Conservation (phyloP, 2,113 vertebrate genomes). For the Protobothrops mucrosquamatus region DNA sequence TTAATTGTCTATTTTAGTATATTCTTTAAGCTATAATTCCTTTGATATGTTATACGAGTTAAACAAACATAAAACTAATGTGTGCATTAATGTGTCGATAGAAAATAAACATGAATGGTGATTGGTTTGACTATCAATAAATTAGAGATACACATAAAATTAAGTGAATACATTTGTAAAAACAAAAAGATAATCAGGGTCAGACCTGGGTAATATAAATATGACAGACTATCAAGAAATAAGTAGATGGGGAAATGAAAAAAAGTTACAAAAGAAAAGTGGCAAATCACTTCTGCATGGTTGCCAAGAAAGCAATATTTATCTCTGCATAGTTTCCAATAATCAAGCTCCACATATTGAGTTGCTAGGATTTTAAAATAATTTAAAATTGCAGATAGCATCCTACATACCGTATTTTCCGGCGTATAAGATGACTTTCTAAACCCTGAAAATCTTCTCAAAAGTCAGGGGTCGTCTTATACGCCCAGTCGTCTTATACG, state of each 20-base stretch:
- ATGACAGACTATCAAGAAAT: not conserved
- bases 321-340: not conserved
- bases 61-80: not conserved
- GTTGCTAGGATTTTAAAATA: not conserved
- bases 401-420: not conserved
- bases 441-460: no score
- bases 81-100: not conserved
- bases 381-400: slow-evolving; percentile 22
- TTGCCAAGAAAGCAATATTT: not conserved
- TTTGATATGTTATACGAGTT: not conserved
- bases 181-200: not conserved
- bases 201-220: not conserved
- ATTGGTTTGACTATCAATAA: slow-evolving; percentile 43
- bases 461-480: no score
- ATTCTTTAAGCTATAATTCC: not conserved
- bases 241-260: not conserved
- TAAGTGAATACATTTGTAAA: slow-evolving; percentile 30
- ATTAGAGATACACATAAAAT: slow-evolving; percentile 21
- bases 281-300: not conserved
- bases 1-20: not conserved
- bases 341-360: not conserved
- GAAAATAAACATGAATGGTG: slow-evolving; percentile 28
- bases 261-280: not conserved
- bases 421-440: no score
- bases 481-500: no score